phyloP scores from a whole-genome alignment of 2,797 vertebrate genomes.

The Rhinogobio ventralis region DNA sequence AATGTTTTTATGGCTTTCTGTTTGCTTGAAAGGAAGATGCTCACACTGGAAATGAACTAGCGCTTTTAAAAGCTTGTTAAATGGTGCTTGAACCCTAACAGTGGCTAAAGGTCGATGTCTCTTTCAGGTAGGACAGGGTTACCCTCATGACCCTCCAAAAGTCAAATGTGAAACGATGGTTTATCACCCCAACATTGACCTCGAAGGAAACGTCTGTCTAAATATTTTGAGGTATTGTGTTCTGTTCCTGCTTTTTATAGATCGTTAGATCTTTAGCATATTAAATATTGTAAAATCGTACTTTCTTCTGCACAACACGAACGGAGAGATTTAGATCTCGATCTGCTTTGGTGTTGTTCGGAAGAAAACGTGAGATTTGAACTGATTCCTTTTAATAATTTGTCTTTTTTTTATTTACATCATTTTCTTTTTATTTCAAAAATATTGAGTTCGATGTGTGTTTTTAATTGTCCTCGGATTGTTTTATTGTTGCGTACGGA shows the following conservation, averaged over 20 bases:
- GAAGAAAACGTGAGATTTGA: too few species aligned
- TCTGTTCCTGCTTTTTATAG: too few species aligned
- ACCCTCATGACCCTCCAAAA: conserved; percentile 95
- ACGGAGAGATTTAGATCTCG: background rate
- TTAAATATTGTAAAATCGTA: background rate
- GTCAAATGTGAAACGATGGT: conserved; percentile 98
- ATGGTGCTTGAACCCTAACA: background rate
- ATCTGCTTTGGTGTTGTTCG: background rate
- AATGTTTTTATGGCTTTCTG: background rate
- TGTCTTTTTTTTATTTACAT: too few species aligned
- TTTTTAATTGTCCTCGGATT: background rate
- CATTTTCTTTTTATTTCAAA: background rate
- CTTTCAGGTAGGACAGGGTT: conserved; percentile 91
- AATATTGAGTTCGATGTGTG: too few species aligned
- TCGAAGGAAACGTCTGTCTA: conserved; percentile 97
- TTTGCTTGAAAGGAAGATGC: background rate
- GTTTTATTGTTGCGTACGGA: background rate
- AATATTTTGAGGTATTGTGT: conserved; percentile 91
- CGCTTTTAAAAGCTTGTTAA: background rate
- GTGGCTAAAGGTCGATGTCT: background rate
- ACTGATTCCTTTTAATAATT: background rate
- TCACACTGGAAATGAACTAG: background rate
- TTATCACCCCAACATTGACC: conserved; percentile 97
- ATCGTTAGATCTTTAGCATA: too few species aligned
- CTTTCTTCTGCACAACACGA: background rate